A percentile compares a stretch with the other conserved stretches of the same genome.
Conservation (phyloP, 2,797 vertebrate genomes). For the Ara ararauna region DNA sequence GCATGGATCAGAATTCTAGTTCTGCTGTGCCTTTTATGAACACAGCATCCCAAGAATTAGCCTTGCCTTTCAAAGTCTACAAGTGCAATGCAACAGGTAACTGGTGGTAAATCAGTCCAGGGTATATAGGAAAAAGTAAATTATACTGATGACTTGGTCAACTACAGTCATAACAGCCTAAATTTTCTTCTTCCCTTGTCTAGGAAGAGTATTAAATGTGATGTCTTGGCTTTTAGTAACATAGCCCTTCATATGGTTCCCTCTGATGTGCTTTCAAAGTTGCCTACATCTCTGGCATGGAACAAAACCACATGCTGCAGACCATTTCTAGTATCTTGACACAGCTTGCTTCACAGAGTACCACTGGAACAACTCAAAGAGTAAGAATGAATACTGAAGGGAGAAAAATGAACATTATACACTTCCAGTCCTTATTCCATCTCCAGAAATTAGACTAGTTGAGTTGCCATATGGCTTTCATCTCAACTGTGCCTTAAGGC, state of each 20-base stretch:
- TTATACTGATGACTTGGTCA: not conserved
- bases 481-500: not conserved
- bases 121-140: not conserved
- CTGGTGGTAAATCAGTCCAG: not conserved
- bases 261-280: not conserved
- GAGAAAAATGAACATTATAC: not conserved
- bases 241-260: not conserved
- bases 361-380: not conserved
- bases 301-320: not conserved
- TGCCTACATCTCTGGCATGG: not conserved
- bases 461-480: not conserved
- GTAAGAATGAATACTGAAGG: not conserved
- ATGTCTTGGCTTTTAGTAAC: not conserved
- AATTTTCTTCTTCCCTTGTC: not conserved
- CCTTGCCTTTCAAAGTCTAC: not conserved
- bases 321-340: not conserved
- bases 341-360: not conserved
- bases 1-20: not conserved
- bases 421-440: not conserved
- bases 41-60: not conserved
- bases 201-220: not conserved
- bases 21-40: not conserved
- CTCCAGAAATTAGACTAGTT: not conserved
- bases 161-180: not conserved
- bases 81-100: not conserved